Percentiles rank a stretch among this genome's conserved stretches.
Conservation (phyloP, 2,797 vertebrate genomes). For the Peromyscus eremicus region DNA sequence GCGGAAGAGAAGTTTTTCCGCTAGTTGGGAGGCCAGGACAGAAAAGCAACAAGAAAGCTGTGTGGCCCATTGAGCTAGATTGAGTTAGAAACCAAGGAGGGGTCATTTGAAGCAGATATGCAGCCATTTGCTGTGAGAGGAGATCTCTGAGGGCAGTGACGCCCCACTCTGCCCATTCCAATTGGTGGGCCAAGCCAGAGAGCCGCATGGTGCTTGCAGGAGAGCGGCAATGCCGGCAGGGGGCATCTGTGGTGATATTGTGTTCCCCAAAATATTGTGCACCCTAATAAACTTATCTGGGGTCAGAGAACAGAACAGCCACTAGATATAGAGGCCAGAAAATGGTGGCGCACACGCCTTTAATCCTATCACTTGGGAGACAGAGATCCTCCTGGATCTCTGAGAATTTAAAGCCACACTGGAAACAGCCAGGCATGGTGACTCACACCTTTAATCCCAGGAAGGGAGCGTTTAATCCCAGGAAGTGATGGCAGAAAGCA, state of each 20-base stretch:
- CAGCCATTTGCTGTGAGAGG: neutral
- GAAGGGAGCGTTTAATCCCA: too few relatives aligned
- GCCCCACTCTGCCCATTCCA: neutral
- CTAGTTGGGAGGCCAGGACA: neutral
- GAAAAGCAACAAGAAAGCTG: neutral
- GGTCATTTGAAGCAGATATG: neutral
- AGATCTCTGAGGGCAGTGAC: neutral
- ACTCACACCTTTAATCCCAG: too few relatives aligned
- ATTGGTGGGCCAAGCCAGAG: neutral
- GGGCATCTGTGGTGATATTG: neutral
- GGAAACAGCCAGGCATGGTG: too few relatives aligned
- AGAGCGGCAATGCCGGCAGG: neutral
- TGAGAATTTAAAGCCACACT: too few relatives aligned
- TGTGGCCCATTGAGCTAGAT: neutral
- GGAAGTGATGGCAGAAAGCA: too few relatives aligned
- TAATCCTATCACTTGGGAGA: too few relatives aligned
- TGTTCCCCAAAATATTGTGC: too few relatives aligned
- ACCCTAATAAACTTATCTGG: too few relatives aligned
- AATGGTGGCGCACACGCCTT: too few relatives aligned
- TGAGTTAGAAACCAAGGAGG: constrained; percentile 15
- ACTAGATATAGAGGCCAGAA: too few relatives aligned
- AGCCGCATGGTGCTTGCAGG: neutral
- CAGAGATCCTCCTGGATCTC: too few relatives aligned
- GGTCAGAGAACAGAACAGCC: too few relatives aligned
- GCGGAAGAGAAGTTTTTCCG: constrained; percentile 17